These are phyloP conservation scores for Panulirus ornatus DNA, from an alignment of 1,140 invertebrate genomes.

Conservation along the genomic window DNA sequence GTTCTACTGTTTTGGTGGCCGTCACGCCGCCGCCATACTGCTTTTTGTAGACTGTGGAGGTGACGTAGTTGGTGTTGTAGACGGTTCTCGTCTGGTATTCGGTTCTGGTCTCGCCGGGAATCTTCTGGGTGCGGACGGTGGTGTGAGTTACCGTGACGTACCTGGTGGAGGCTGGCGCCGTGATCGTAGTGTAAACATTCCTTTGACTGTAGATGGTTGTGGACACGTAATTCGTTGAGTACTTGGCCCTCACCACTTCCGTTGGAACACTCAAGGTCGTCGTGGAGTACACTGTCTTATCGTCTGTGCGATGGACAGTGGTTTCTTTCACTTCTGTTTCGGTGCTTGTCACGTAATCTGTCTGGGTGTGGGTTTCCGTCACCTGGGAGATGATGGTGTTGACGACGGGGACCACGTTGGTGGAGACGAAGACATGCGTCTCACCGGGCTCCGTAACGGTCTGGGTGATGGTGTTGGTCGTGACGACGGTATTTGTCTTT, in stretches of 20 bases:
- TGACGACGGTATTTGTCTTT: conserved; percentile 28
- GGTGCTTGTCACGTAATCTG: conserved; percentile 45
- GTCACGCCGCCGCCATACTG: conserved; percentile 58
- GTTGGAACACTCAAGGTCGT: conserved; percentile 40
- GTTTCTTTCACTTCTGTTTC: conserved; percentile 23
- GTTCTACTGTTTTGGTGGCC: conserved; percentile 39
- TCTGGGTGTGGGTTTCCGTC: conserved; percentile 55
- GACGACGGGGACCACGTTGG: conserved; percentile 44
- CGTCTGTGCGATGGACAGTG: conserved; percentile 57
- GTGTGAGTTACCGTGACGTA: conserved; percentile 54
- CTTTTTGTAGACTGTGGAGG: conserved; percentile 46
- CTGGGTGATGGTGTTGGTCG: conserved; percentile 51
- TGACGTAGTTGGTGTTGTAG: conserved; percentile 66
- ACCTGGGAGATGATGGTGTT: conserved; percentile 53
- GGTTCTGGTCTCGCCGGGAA: conserved; percentile 52
- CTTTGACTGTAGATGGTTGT: conserved; percentile 55
- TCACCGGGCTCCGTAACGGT: conserved; percentile 48
- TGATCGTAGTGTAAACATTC: conserved; percentile 24
- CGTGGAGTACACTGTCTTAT: conserved; percentile 60
- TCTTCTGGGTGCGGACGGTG: conserved; percentile 36
- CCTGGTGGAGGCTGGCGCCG: conserved; percentile 48
- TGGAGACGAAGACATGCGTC: conserved; percentile 50
- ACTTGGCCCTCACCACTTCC: conserved; percentile 43
- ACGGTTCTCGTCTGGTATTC: conserved; percentile 51
- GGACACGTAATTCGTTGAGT: conserved; percentile 53